Conservation (phyloP, 37 sponge, comb jelly and placozoan genomes). For the Spongia lamella region DNA sequence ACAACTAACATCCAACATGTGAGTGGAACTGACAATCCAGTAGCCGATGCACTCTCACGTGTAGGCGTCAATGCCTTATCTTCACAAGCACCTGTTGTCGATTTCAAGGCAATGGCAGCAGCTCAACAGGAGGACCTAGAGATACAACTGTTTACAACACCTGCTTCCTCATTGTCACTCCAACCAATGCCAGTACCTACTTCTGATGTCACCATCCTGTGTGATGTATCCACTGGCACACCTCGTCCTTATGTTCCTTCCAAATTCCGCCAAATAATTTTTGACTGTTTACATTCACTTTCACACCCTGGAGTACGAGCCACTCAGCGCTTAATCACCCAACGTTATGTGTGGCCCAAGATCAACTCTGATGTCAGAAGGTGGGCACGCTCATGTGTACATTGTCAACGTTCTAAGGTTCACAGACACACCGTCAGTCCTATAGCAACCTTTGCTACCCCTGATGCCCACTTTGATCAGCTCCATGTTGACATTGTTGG, state of each 20-base stretch:
- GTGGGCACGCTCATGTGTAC: slow-evolving; percentile 32
- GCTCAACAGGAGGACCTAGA: slow-evolving; percentile 27
- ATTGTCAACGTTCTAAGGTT: slow-evolving; percentile 44
- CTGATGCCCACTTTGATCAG: slow-evolving; percentile 22
- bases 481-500: slow-evolving; percentile 53
- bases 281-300: slow-evolving; percentile 33
- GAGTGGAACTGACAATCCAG: slow-evolving; percentile 15
- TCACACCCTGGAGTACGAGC: slow-evolving; percentile 58
- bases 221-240: slow-evolving; percentile 37
- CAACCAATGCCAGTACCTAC: slow-evolving; percentile 7
- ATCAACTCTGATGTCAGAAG: slow-evolving; percentile 39
- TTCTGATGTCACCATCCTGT: slow-evolving; percentile 14
- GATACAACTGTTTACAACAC: background rate
- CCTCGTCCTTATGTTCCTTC: slow-evolving; percentile 37
- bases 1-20: slow-evolving; percentile 30
- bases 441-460: background rate
- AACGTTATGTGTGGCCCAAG: slow-evolving; percentile 47
- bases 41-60: slow-evolving; percentile 40
- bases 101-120: slow-evolving; percentile 33
- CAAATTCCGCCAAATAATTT: slow-evolving; percentile 7
- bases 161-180: slow-evolving; percentile 5
- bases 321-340: slow-evolving; percentile 21
- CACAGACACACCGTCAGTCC: slow-evolving; percentile 35
- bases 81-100: background rate
- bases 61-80: background rate